phyloP scores from a whole-genome alignment of 2,113 vertebrate genomes.

The Mionectes macconnelli region DNA sequence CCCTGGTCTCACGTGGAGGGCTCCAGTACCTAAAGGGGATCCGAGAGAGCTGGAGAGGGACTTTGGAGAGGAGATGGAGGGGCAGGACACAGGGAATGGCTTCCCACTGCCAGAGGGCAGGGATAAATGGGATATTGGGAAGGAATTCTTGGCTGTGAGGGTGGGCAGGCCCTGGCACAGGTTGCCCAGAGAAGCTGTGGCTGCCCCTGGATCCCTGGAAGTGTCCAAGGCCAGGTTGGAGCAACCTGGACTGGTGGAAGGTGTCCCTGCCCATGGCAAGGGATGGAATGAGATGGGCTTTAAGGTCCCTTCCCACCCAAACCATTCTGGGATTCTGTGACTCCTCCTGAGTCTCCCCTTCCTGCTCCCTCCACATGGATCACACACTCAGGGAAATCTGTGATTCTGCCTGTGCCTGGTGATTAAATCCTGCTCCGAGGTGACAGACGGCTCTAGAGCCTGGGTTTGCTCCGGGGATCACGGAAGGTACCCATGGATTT shows the following conservation, averaged over 20 bases:
- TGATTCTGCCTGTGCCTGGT: background rate
- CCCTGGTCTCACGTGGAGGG: fast-evolving
- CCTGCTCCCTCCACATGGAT: background rate
- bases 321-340: background rate
- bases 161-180: background rate
- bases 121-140: background rate
- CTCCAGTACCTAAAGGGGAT: background rate
- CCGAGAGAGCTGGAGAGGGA: background rate
- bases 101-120: background rate
- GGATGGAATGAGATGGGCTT: background rate
- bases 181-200: background rate
- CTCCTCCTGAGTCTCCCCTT: background rate
- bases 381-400: background rate
- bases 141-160: background rate
- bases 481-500: background rate
- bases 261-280: background rate
- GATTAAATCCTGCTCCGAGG: background rate
- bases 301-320: background rate
- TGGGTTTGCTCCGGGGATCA: background rate
- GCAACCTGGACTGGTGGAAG: background rate
- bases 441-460: background rate
- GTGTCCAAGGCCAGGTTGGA: background rate
- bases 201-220: background rate
- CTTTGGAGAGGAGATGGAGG: background rate
- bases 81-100: background rate